Percentiles rank a stretch among this genome's conserved stretches.
phyloP scores from a whole-genome alignment of 2,797 vertebrate genomes.

The Peromyscus attwateri region DNA sequence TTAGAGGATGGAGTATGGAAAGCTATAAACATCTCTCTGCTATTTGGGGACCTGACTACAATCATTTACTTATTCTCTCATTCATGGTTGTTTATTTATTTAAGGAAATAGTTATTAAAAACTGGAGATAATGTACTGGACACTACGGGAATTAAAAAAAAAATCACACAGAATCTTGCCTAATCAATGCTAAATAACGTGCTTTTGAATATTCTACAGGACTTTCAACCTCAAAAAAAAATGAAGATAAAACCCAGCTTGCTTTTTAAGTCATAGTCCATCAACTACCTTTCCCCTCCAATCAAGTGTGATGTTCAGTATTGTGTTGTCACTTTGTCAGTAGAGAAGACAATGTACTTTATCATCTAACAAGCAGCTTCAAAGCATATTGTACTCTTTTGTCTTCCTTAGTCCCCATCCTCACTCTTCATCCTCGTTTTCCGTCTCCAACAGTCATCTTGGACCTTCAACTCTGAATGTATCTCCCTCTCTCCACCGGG shows the following conservation, averaged over 20 bases:
- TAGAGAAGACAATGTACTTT: neutral
- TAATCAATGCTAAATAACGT: neutral
- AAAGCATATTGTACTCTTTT: neutral
- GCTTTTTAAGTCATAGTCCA: neutral
- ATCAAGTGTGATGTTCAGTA: neutral
- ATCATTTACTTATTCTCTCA: neutral
- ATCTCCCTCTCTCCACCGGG: neutral
- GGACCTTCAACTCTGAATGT: neutral
- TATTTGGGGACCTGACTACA: neutral
- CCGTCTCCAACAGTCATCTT: neutral
- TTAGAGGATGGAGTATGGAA: neutral
- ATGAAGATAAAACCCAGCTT: neutral
- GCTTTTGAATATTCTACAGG: neutral
- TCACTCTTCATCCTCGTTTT: neutral
- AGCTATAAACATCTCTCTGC: neutral
- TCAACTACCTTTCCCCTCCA: neutral
- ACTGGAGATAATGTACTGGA: neutral
- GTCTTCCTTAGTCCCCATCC: neutral
- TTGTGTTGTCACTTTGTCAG: neutral
- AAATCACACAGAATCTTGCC: neutral
- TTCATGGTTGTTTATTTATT: neutral
- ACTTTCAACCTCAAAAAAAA: neutral
- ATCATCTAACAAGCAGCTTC: neutral
- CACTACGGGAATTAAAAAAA: neutral
- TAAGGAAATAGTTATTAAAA: conserved; percentile 18